These are phyloP conservation scores for Tor tambroides DNA, from an alignment of 2,113 vertebrate genomes.

Conservation along the genomic window DNA sequence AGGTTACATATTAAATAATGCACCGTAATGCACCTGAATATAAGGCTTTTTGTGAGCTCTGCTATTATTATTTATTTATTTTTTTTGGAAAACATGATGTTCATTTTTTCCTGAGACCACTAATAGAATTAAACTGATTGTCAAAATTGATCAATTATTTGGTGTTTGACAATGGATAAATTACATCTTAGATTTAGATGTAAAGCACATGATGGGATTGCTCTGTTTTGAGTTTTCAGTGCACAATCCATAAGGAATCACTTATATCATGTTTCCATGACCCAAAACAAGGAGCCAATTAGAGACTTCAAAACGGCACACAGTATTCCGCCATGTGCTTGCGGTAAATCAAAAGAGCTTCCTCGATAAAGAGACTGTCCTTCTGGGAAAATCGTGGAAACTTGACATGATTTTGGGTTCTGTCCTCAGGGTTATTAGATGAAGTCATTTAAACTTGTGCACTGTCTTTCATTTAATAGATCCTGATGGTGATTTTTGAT, in stretches of 20 bases:
- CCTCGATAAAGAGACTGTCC: background rate
- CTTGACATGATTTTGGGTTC: background rate
- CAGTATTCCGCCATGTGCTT: slow-evolving; percentile 31
- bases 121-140: slow-evolving; percentile 15
- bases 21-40: background rate
- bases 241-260: slow-evolving; percentile 16
- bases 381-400: background rate
- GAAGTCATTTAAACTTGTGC: background rate
- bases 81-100: no score
- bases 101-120: background rate
- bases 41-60: background rate
- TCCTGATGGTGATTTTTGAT: background rate
- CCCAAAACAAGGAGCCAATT: slow-evolving; percentile 30
- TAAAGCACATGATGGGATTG: slow-evolving; percentile 1
- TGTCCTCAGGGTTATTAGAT: slow-evolving; percentile 7
- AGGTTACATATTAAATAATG: no score
- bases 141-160: background rate
- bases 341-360: slow-evolving; percentile 31
- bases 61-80: no score
- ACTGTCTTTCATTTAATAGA: background rate
- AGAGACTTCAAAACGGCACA: slow-evolving; percentile 18
- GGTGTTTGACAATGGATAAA: background rate
- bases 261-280: slow-evolving; percentile 22
- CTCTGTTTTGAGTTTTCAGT: background rate
- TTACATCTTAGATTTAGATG: background rate